Percentiles rank a stretch among this genome's conserved stretches.
Conservation (phyloP, 2,113 vertebrate species). For the Electrona antarctica region DNA sequence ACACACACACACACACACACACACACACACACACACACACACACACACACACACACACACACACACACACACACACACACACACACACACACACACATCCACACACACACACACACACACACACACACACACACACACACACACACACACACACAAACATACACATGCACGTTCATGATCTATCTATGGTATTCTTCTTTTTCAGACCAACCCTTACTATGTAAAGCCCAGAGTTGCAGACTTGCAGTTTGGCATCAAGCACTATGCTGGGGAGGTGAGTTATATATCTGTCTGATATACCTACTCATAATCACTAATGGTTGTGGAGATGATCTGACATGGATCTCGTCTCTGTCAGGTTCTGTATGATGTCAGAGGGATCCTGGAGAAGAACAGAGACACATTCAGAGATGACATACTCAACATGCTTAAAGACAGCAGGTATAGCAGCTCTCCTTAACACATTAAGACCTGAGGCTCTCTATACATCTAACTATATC, state of each 20-base stretch:
- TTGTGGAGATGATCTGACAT: too few species aligned
- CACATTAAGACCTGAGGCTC: too few species aligned
- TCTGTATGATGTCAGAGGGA: slow-evolving; percentile 85
- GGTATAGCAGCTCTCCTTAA: slow-evolving; percentile 64
- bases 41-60: too few species aligned
- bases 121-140: too few species aligned
- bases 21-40: too few species aligned
- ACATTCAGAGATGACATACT: slow-evolving; percentile 93
- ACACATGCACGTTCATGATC: not conserved
- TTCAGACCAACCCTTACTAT: slow-evolving; percentile 89
- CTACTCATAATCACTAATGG: not conserved
- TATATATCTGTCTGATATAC: not conserved
- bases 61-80: not conserved
- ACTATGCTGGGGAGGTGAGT: slow-evolving; percentile 91
- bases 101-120: too few species aligned
- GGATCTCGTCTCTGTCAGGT: slow-evolving; percentile 74
- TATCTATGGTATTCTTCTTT: not conserved
- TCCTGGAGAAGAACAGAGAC: slow-evolving; percentile 93
- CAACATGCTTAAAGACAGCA: slow-evolving; percentile 93
- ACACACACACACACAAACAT: not conserved
- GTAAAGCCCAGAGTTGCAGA: slow-evolving; percentile 90
- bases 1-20: slow-evolving; percentile 4
- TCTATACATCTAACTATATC: too few species aligned
- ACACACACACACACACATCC: slow-evolving; percentile 5
- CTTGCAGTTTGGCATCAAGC: slow-evolving; percentile 92